Percentiles rank a stretch among this genome's conserved stretches.
Conservation (phyloP, 92 coral and sea anemone genomes). For the Pocillopora meandrina region DNA sequence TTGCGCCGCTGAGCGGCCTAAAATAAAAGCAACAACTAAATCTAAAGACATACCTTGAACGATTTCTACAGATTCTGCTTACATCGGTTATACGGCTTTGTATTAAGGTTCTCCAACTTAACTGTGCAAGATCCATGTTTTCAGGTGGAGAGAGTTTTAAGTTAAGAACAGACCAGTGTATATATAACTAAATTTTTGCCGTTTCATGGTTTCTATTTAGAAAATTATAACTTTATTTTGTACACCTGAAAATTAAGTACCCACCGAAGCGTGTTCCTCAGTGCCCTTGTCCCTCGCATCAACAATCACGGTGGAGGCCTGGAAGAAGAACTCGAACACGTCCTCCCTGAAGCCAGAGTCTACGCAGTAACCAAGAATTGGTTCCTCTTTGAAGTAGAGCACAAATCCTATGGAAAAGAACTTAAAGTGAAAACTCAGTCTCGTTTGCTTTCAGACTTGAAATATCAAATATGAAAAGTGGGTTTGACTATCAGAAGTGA, state of each 20-base stretch:
- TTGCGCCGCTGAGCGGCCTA: no score
- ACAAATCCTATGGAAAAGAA: slow-evolving; percentile 46
- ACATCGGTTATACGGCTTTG: no score
- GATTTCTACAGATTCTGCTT: no score
- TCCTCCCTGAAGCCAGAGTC: slow-evolving; percentile 61
- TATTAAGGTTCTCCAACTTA: no score
- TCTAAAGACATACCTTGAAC: no score
- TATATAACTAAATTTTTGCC: neutral
- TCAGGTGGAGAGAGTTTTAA: no score
- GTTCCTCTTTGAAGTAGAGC: slow-evolving; percentile 49
- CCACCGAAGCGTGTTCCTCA: slow-evolving; percentile 57
- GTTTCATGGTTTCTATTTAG: neutral
- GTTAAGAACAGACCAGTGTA: no score
- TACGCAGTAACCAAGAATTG: slow-evolving; percentile 64
- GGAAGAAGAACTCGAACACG: slow-evolving; percentile 61
- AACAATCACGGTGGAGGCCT: slow-evolving; percentile 58
- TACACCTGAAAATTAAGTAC: neutral
- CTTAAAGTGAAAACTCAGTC: neutral
- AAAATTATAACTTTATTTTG: neutral
- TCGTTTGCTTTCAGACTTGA: neutral
- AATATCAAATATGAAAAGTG: no score
- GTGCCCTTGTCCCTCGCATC: slow-evolving; percentile 57
- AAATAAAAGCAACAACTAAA: no score
- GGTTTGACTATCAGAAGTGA: no score
- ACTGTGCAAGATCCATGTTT: no score